These are phyloP conservation scores for Epirrhoe tristata DNA, from an alignment of 2,888 invertebrate species.

Conservation along the genomic window DNA sequence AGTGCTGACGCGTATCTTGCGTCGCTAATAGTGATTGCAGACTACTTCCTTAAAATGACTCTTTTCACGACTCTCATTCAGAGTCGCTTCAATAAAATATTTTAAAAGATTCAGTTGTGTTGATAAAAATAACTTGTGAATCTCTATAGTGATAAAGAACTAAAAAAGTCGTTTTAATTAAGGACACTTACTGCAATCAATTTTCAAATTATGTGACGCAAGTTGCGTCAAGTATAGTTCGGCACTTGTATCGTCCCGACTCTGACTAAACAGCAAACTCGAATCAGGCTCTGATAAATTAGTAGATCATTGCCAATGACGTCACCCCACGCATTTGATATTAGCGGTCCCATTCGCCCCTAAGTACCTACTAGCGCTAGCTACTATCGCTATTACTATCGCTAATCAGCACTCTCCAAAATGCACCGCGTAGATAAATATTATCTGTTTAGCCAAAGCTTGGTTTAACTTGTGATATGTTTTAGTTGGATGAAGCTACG, in stretches of 20 bases:
- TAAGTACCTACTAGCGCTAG: constrained; percentile 53
- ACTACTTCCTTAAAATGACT: too few relatives aligned
- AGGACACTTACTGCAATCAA: too few relatives aligned
- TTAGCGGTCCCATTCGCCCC: constrained; percentile 55
- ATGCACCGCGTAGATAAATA: constrained; percentile 31
- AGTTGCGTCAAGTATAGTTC: too few relatives aligned
- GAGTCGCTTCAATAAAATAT: too few relatives aligned
- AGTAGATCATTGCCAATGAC: not conserved
- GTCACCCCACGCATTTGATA: constrained; percentile 47
- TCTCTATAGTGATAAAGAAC: too few relatives aligned
- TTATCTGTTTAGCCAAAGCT: constrained; percentile 31
- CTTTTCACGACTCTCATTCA: too few relatives aligned
- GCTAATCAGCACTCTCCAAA: constrained; percentile 32
- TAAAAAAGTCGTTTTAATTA: too few relatives aligned
- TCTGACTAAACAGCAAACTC: not conserved
- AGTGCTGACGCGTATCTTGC: too few relatives aligned
- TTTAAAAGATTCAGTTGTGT: too few relatives aligned
- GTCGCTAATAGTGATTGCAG: too few relatives aligned
- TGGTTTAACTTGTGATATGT: constrained; percentile 32
- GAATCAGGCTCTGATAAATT: constrained; percentile 1
- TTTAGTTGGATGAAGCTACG: constrained; percentile 18
- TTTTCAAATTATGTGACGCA: too few relatives aligned
- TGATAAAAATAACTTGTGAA: too few relatives aligned
- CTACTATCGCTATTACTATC: constrained; percentile 22
- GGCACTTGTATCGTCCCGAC: not conserved